Base-by-base conservation (phyloP, 2,797 vertebrate genomes). In the Coregonus sp. region DNA sequence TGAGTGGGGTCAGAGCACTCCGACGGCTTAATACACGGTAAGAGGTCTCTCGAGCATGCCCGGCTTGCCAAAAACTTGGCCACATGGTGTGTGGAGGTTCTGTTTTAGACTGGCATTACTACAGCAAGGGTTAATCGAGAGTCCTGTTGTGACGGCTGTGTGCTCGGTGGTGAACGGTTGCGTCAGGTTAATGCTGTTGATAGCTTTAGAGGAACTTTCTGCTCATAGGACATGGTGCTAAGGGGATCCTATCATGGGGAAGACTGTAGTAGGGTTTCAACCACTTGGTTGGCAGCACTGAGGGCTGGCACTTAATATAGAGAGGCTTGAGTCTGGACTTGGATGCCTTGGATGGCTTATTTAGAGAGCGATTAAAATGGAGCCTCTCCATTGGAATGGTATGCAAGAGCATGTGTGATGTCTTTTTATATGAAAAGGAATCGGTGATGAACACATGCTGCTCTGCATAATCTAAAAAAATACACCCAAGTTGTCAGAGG, bases 1-100 rank as follows among this genome's bases (percentile, higher is more conserved):
- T 37, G 20, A 75, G 54, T 74, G 78, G 40, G 40, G 83, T 79
- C 83, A 82, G 71, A 72, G 76, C 78, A 75, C 69, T 66, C 61
- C 66, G 78, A 79, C 66, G 81, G 82, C 83, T 80, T 82, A 88
- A 80, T 84, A 82, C 85, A 6, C 84, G 40, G 9, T 73, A 40
- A 75, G 70, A 75, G 75, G 75, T 78, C 68, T 71, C 75, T 72
- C 63, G 76, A 65, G 15, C n/a, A 1, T 18, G 6, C 56, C 18
- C 9, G 9, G 40, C 40, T 47, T n/a, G 1, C n/a, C 56, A 56
- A 56, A 56, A 56, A n/a, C 16, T 9, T 56, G 52, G 52, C 3
- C 15, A 18, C 16, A 56, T 47, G 40, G 40, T 47, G 52, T 56
- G 52, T 16, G 52, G 40, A 12, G 40, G 9, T 47, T 56, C 18